Percentiles rank a stretch among this genome's conserved stretches.
phyloP scores from a whole-genome alignment of 1,140 invertebrate species.

The Araneus ventricosus region DNA sequence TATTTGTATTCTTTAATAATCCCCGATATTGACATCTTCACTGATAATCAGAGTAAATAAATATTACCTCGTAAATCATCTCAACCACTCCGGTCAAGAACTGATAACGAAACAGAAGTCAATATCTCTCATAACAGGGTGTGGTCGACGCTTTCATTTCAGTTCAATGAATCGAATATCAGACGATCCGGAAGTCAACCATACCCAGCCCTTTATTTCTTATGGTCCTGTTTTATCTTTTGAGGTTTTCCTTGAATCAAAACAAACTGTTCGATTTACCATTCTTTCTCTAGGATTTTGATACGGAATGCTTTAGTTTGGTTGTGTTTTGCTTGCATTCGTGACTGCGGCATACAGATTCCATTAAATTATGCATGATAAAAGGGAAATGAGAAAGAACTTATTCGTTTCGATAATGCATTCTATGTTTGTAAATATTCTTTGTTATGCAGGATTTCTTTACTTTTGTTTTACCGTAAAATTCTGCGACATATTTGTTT shows the following conservation, averaged over 20 bases:
- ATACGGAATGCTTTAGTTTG: neutral
- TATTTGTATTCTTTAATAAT: neutral
- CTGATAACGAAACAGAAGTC: neutral
- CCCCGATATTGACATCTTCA: neutral
- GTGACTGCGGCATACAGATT: neutral
- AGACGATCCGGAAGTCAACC: neutral
- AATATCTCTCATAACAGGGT: neutral
- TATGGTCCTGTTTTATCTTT: neutral
- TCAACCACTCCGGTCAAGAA: neutral
- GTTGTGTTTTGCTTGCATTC: neutral
- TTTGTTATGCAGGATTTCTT: too few species aligned
- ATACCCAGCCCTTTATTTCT: neutral
- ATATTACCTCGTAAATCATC: neutral
- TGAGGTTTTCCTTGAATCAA: neutral
- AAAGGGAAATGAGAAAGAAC: neutral
- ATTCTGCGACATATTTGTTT: too few species aligned
- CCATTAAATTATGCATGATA: neutral
- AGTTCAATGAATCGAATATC: constrained; percentile 30
- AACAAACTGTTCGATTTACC: neutral
- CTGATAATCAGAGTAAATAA: neutral
- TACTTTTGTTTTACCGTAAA: too few species aligned
- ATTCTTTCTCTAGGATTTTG: neutral
- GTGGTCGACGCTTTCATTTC: neutral
- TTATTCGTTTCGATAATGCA: neutral
- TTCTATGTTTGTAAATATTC: too few species aligned